Conservation (phyloP, 2,113 vertebrate genomes). For the Archilochus colubris region DNA sequence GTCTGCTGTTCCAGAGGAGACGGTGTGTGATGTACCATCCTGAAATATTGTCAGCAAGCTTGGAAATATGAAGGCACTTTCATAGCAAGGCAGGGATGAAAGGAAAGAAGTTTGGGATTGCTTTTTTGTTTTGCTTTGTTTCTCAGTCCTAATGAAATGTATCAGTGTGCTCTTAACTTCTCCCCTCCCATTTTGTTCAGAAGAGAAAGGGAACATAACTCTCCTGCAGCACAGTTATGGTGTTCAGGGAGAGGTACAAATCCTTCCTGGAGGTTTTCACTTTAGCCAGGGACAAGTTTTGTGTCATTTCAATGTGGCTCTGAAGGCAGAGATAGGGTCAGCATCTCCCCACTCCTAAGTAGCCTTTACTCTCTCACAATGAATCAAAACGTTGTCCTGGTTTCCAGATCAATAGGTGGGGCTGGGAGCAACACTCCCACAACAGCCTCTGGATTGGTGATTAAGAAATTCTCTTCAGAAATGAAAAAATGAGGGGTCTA, state of each 20-base stretch:
- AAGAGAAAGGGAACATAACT: not conserved
- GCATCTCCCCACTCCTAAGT: not conserved
- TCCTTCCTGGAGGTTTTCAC: not conserved
- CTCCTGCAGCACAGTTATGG: not conserved
- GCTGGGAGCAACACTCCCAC: not conserved
- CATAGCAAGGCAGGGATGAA: conserved; percentile 61
- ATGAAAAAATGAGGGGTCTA: not conserved
- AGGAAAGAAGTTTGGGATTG: conserved; percentile 56
- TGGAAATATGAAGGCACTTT: conserved; percentile 65
- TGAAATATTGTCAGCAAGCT: conserved; percentile 69
- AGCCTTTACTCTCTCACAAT: not conserved
- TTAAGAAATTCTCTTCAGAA: not conserved
- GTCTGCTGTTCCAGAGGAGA: conserved; percentile 64
- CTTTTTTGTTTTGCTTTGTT: conserved; percentile 65
- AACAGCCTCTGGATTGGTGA: not conserved
- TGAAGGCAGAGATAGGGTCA: not conserved
- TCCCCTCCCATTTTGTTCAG: conserved; percentile 1
- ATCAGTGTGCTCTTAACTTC: conserved; percentile 33
- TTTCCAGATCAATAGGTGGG: not conserved
- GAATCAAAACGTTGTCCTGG: not conserved
- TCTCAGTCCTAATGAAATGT: conserved; percentile 47
- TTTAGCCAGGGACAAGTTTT: not conserved
- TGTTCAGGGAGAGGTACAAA: not conserved
- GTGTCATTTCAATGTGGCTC: not conserved
- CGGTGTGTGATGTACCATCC: conserved; percentile 61